Conservation (phyloP, 2,113 vertebrate genomes). For the Labeo catla region DNA sequence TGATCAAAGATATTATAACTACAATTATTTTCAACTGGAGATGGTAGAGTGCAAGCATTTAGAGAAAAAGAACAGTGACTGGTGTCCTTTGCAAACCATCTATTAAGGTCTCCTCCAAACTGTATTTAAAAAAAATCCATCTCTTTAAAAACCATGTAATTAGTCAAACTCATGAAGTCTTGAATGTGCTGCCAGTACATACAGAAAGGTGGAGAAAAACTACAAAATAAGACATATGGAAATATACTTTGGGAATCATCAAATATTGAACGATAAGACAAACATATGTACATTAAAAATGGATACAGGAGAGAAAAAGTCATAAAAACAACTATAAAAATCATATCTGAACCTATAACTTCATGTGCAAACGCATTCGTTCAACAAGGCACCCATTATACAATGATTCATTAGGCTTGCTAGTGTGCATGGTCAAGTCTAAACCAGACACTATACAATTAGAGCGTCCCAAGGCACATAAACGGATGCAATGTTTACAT, state of each 20-base stretch:
- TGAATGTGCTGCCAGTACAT: constrained; percentile 3
- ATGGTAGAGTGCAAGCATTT: neutral
- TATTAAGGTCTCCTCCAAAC: neutral
- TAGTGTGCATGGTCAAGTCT: neutral
- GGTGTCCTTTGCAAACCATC: constrained; percentile 30
- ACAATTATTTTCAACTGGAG: neutral
- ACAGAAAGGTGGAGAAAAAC: neutral
- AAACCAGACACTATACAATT: neutral
- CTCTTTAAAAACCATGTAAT: neutral
- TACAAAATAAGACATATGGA: neutral
- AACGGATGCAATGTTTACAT: neutral
- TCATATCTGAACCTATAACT: constrained; percentile 21
- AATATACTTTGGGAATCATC: neutral
- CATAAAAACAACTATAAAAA: constrained; percentile 42
- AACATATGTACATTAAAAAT: constrained; percentile 32
- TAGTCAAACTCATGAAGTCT: neutral
- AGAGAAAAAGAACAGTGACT: constrained; percentile 36
- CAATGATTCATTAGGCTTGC: neutral
- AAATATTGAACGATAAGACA: constrained; percentile 25
- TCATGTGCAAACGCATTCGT: constrained; percentile 53
- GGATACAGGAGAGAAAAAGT: neutral
- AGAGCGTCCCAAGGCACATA: neutral
- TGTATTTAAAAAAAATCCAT: neutral
- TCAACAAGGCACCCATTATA: constrained; percentile 13
- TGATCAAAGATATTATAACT: neutral